Evolutionary conservation across 2,797 vertebrate genomes (phyloP).

Genomic region (Schizothorax lantsangensis): DNA sequence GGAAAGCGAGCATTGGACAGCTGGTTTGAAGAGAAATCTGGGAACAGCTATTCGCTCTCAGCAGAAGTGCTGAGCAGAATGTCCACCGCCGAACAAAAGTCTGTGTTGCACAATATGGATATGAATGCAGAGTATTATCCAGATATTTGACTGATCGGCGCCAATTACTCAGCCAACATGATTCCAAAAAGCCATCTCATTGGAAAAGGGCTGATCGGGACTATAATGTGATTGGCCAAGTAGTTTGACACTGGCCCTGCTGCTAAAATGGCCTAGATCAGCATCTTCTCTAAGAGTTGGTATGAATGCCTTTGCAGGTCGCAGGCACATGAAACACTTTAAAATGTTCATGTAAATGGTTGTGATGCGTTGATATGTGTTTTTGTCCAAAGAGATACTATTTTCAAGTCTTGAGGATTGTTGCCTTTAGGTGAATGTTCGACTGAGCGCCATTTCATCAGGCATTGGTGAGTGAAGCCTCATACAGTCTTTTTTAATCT

Average conservation of each 20-base stretch:
- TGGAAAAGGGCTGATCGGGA: conserved; percentile 55
- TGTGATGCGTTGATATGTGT: conserved; percentile 55
- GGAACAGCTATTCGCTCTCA: conserved; percentile 86
- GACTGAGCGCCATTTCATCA: conserved; percentile 10
- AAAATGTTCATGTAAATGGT: conserved; percentile 45
- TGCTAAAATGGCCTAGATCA: conserved; percentile 68
- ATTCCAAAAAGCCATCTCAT: conserved; percentile 62
- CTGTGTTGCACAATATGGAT: conserved; percentile 83
- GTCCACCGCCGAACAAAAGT: conserved; percentile 87
- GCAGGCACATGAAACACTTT: conserved; percentile 57
- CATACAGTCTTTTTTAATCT: conserved; percentile 11
- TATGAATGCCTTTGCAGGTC: conserved; percentile 62
- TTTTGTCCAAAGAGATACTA: conserved; percentile 55
- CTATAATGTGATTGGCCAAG: conserved; percentile 66
- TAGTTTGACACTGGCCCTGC: conserved; percentile 63
- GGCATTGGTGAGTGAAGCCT: conserved; percentile 11
- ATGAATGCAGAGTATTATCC: conserved; percentile 88
- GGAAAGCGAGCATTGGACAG: conserved; percentile 93
- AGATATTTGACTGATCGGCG: conserved; percentile 79
- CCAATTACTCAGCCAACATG: conserved; percentile 54
- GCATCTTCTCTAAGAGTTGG: conserved; percentile 50
- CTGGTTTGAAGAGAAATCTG: conserved; percentile 98
- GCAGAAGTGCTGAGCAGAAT: conserved; percentile 88
- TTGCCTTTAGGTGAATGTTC: conserved; percentile 26
- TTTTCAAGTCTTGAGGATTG: conserved; percentile 22